Conservation (phyloP, 2,888 invertebrate species). For the Pseudococcus longispinus region DNA sequence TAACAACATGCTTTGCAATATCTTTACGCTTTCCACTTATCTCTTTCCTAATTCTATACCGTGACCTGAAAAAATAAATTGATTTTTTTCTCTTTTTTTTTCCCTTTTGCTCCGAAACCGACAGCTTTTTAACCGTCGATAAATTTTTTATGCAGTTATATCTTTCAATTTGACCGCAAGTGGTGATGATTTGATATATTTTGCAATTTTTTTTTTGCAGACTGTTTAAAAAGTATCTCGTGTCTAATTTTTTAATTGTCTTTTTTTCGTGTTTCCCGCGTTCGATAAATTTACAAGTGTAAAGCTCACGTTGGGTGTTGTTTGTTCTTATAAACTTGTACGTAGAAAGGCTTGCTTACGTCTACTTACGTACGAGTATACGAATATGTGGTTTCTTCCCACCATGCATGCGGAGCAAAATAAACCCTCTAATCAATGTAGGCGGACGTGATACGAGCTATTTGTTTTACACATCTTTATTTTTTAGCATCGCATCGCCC, state of each 20-base stretch:
- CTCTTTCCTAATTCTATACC: conserved; percentile 32
- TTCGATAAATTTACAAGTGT: too few relatives aligned
- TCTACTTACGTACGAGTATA: neutral
- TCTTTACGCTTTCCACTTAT: conserved; percentile 45
- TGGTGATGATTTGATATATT: neutral
- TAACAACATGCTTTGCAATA: conserved; percentile 50
- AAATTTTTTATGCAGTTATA: conserved; percentile 10
- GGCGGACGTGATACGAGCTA: neutral
- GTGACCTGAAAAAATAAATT: conserved; percentile 54
- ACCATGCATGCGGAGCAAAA: neutral
- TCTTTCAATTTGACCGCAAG: neutral
- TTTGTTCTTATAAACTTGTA: too few relatives aligned
- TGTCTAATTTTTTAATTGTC: neutral
- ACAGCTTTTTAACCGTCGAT: conserved; percentile 16
- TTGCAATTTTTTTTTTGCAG: neutral
- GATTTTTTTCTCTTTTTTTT: neutral
- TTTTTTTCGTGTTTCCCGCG: neutral
- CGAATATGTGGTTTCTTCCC: neutral
- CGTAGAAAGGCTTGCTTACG: neutral
- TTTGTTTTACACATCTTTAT: neutral
- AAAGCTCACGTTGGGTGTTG: too few relatives aligned
- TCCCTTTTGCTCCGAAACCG: neutral
- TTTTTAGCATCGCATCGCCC: neutral
- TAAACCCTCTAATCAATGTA: conserved; percentile 15
- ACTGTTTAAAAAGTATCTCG: neutral